Conservation (phyloP, 1,140 invertebrate genomes). For the Zaprionus nigranus region DNA sequence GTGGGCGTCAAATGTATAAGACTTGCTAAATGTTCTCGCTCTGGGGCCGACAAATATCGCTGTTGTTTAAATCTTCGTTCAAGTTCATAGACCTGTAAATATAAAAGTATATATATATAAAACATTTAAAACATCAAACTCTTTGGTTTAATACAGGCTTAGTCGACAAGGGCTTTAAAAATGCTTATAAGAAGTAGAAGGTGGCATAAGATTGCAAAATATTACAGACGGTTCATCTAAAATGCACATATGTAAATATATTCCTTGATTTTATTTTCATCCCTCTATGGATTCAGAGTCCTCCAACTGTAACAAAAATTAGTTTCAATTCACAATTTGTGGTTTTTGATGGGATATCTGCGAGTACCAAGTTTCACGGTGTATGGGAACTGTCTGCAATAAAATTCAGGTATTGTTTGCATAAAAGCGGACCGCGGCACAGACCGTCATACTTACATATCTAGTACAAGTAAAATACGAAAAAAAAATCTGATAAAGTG, state of each 20-base stretch:
- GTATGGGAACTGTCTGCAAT: neutral
- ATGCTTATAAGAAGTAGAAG: too few relatives aligned
- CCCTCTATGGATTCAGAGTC: neutral
- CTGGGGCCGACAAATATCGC: constrained; percentile 98
- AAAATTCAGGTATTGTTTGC: constrained; percentile 10
- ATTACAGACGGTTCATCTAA: neutral
- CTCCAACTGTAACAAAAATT: neutral
- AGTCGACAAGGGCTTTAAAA: too few relatives aligned
- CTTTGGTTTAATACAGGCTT: neutral
- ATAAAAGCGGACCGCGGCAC: neutral
- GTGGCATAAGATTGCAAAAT: too few relatives aligned
- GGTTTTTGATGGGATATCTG: neutral
- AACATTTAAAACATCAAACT: neutral
- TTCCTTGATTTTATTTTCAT: neutral
- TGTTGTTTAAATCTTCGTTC: constrained; percentile 98
- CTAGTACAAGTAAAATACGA: neutral
- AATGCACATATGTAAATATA: neutral
- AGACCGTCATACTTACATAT: neutral
- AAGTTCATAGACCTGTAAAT: constrained; percentile 96
- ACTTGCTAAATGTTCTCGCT: constrained; percentile 97
- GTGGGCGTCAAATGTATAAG: constrained; percentile 97
- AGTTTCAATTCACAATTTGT: constrained; percentile 5
- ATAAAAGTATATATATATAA: constrained; percentile 3
- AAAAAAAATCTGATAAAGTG: constrained; percentile 7
- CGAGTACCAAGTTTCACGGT: neutral